Conservation (phyloP, 2,797 vertebrate species). For the Balearica regulorum region DNA sequence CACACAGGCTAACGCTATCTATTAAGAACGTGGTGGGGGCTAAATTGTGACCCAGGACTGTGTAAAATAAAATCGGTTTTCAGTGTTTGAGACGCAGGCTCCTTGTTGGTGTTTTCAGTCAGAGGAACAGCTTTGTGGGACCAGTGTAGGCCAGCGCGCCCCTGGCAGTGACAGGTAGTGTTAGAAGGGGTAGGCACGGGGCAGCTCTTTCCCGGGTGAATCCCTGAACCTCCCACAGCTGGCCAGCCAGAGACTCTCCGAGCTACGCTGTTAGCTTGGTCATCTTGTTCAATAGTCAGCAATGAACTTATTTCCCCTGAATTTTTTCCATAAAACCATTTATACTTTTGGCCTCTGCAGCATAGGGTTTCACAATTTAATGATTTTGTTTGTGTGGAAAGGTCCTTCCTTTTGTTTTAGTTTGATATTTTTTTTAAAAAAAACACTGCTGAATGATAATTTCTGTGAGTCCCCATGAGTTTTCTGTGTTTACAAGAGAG, state of each 20-base stretch:
- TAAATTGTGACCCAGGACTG: fast-evolving
- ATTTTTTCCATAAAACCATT: slow-evolving; percentile 14
- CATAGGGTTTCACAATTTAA: slow-evolving; percentile 27
- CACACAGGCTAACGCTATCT: background rate
- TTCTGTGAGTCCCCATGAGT: background rate
- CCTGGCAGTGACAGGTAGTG: background rate
- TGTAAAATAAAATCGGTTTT: background rate
- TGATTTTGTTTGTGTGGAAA: slow-evolving; percentile 56
- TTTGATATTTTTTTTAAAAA: background rate
- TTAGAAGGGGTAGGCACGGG: background rate
- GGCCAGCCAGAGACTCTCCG: background rate
- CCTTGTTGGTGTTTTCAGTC: background rate
- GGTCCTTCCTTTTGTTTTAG: background rate
- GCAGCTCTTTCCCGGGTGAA: background rate
- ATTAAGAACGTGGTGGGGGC: background rate
- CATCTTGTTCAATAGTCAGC: background rate
- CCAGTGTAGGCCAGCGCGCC: background rate
- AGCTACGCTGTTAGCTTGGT: background rate
- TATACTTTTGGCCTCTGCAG: slow-evolving; percentile 7
- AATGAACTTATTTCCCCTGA: background rate
- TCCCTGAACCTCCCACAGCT: background rate
- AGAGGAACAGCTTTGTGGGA: background rate
- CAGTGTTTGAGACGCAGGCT: background rate
- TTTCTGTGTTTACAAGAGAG: slow-evolving; percentile 15
- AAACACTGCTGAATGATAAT: background rate